phyloP scores from a whole-genome alignment of 2,797 vertebrate genomes.

The Sus cebifrons region DNA sequence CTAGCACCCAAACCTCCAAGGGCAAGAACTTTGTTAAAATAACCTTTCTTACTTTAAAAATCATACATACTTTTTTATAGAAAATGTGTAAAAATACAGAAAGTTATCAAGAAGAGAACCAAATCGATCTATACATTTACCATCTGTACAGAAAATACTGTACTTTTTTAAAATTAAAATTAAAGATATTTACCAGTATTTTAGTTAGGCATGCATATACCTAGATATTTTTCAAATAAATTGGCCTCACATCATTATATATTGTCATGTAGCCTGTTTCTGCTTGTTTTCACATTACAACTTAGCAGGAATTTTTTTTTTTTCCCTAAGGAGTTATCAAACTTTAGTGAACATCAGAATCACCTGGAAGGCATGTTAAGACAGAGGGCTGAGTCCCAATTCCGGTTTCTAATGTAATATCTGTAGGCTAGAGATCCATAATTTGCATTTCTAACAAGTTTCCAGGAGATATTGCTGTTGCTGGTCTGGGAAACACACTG shows the following conservation, averaged over 20 bases:
- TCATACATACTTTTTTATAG: not conserved
- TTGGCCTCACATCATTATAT: not conserved
- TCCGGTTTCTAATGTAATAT: not conserved
- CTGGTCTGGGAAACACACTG: not conserved
- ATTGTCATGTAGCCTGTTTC: not conserved
- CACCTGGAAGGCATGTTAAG: not conserved
- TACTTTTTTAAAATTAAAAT: not conserved
- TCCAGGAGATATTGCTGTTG: not conserved
- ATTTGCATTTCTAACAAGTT: not conserved
- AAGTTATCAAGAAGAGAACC: not conserved
- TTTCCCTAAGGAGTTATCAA: not conserved
- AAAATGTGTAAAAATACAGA: not conserved
- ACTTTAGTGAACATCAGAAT: not conserved
- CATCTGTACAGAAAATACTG: not conserved
- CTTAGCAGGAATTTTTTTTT: not conserved
- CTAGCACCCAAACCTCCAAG: not conserved
- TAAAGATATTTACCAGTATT: not conserved
- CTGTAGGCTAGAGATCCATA: not conserved
- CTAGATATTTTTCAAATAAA: not conserved
- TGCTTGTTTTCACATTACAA: not conserved
- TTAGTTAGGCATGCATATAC: not conserved
- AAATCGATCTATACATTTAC: not conserved
- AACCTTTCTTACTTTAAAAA: constrained; percentile 16
- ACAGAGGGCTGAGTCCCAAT: not conserved
- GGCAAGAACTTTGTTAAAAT: not conserved